Conservation (phyloP, 1,140 invertebrate species). For the Zaprionus nigranus region DNA sequence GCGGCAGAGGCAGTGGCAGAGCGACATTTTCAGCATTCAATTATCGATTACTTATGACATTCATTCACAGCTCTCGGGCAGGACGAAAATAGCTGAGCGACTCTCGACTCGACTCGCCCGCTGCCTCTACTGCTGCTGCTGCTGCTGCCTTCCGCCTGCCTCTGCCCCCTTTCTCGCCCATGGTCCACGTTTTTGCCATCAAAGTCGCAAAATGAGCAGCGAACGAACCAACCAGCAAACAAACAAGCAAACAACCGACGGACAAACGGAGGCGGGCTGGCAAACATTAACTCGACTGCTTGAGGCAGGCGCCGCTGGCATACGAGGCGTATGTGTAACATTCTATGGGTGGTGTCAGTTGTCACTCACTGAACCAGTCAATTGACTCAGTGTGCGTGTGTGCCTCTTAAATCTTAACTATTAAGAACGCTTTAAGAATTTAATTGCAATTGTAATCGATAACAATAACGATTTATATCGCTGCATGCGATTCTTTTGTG, state of each 20-base stretch:
- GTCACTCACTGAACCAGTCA: slow-evolving; percentile 42
- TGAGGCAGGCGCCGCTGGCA: background rate
- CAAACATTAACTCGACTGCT: slow-evolving; percentile 38
- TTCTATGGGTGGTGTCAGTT: slow-evolving; percentile 37
- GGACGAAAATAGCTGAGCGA: slow-evolving; percentile 62
- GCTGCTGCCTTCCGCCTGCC: no score
- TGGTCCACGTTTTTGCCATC: slow-evolving; percentile 54
- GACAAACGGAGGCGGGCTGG: background rate
- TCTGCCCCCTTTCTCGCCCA: slow-evolving; percentile 15
- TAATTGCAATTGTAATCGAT: slow-evolving; percentile 13
- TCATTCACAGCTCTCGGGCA: slow-evolving; percentile 68
- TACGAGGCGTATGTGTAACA: slow-evolving; percentile 37
- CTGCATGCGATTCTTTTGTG: background rate
- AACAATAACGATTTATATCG: background rate
- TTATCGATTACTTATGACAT: slow-evolving; percentile 78
- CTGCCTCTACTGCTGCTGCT: background rate
- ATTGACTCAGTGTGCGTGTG: slow-evolving; percentile 14
- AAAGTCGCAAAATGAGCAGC: slow-evolving; percentile 64
- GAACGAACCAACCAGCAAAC: slow-evolving; percentile 56
- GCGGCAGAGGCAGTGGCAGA: slow-evolving; percentile 26
- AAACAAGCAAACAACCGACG: slow-evolving; percentile 29
- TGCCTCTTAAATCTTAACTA: slow-evolving; percentile 19
- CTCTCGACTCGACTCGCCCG: slow-evolving; percentile 41
- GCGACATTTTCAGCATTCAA: slow-evolving; percentile 77
- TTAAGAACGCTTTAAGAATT: slow-evolving; percentile 15